Evolutionary conservation across 2,888 invertebrate species (phyloP).

Genomic region (Rosalia funebris): DNA sequence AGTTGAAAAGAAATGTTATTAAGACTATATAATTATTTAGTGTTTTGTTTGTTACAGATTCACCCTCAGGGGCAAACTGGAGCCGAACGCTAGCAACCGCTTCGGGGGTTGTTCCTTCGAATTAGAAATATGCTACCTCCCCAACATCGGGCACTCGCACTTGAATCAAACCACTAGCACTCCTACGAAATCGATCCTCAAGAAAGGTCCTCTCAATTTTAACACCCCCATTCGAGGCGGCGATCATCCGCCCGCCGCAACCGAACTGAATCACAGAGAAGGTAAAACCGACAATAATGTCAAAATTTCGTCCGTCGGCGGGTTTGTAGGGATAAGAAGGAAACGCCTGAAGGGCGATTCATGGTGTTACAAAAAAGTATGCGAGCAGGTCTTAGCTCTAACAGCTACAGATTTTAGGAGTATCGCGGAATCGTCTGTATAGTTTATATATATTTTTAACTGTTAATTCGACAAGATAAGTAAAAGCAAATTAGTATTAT

Average conservation of each 20-base stretch:
- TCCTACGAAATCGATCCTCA: slow-evolving; percentile 53
- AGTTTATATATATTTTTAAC: neutral
- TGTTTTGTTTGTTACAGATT: too few relatives aligned
- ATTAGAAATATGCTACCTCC: slow-evolving; percentile 72
- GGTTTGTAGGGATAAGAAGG: slow-evolving; percentile 72
- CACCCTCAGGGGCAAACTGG: slow-evolving; percentile 73
- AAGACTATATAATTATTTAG: too few relatives aligned
- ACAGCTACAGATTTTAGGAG: slow-evolving; percentile 59
- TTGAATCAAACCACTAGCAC: slow-evolving; percentile 39
- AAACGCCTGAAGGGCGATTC: slow-evolving; percentile 81
- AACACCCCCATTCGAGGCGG: slow-evolving; percentile 25
- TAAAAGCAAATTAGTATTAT: too few relatives aligned
- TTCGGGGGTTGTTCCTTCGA: slow-evolving; percentile 72
- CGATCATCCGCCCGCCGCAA: neutral
- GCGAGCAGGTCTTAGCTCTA: slow-evolving; percentile 75
- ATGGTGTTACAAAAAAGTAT: slow-evolving; percentile 83
- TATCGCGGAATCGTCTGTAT: slow-evolving; percentile 29
- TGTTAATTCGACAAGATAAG: neutral
- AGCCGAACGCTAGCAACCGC: slow-evolving; percentile 55
- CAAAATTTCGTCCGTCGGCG: neutral
- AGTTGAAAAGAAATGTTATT: too few relatives aligned
- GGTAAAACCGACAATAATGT: slow-evolving; percentile 9
- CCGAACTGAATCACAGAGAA: slow-evolving; percentile 22
- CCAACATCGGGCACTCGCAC: slow-evolving; percentile 54
- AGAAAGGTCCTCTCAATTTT: slow-evolving; percentile 43